phyloP scores from a whole-genome alignment of 2,113 vertebrate genomes.

The Notechis scutatus region DNA sequence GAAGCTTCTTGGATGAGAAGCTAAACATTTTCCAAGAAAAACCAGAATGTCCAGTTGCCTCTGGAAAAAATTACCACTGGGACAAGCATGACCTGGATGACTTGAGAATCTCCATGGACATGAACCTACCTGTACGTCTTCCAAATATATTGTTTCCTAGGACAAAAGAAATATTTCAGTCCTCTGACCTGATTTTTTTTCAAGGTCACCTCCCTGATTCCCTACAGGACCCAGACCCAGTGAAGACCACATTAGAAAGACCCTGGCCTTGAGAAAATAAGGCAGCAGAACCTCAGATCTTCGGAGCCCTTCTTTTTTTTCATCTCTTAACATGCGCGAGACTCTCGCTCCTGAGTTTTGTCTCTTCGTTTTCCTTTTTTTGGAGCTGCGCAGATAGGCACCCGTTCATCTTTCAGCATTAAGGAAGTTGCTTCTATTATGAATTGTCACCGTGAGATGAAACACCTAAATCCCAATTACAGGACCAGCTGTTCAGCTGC shows the following conservation, averaged over 20 bases:
- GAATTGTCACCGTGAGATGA: constrained; percentile 3
- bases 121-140: too few species aligned
- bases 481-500: constrained; percentile 7
- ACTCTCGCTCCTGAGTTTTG: neutral
- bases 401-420: neutral
- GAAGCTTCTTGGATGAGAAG: too few species aligned
- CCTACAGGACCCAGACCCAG: neutral
- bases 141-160: neutral
- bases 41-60: too few species aligned
- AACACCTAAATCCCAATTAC: constrained; percentile 24
- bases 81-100: too few species aligned
- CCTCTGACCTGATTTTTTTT: neutral
- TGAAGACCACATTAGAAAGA: neutral
- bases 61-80: too few species aligned
- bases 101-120: too few species aligned
- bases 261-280: neutral
- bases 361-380: neutral
- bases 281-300: neutral
- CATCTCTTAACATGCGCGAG: neutral
- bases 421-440: neutral
- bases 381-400: neutral
- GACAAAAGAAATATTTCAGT: neutral
- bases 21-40: too few species aligned
- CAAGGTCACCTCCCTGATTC: neutral
- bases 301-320: neutral